Evolutionary conservation across 2,113 vertebrate species (phyloP).

Genomic region (Tringa solitaria): DNA sequence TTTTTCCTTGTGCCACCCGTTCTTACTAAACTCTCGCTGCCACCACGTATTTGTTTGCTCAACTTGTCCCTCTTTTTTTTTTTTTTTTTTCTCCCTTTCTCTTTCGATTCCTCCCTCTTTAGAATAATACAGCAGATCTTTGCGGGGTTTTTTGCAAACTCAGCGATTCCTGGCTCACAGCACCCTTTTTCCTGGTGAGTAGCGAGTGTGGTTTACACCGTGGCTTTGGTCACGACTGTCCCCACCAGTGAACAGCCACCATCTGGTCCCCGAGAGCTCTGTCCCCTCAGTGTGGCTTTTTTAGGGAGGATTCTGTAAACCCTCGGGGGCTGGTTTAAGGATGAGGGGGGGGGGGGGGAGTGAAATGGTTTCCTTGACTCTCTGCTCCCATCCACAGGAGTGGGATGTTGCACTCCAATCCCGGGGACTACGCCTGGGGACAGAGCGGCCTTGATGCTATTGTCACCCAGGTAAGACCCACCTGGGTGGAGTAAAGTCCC

Average conservation of each 20-base stretch:
- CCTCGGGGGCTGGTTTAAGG: neutral
- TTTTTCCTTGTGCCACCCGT: rapidly evolving
- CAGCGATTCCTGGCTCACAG: conserved; percentile 85
- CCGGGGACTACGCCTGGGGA: conserved; percentile 96
- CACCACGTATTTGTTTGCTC: neutral
- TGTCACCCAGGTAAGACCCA: conserved; percentile 90
- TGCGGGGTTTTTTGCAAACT: conserved; percentile 92
- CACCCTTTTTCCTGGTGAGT: conserved; percentile 91
- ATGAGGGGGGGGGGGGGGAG: no score
- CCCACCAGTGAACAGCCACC: neutral
- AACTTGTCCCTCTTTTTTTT: neutral
- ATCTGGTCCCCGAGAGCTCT: neutral
- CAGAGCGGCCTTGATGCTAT: conserved; percentile 95
- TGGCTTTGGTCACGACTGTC: neutral
- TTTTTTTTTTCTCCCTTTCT: no score
- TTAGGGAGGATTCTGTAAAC: neutral
- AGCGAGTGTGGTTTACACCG: neutral
- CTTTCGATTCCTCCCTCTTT: neutral
- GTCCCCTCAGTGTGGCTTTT: neutral
- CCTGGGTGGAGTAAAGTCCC: neutral
- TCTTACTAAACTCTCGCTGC: neutral
- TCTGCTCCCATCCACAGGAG: conserved; percentile 76
- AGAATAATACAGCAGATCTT: conserved; percentile 98
- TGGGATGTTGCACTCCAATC: conserved; percentile 95
- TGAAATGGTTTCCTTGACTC: neutral